A percentile compares a stretch with the other conserved stretches of the same genome.
These are phyloP conservation scores for Drosophila santomea DNA, from an alignment of 1,140 invertebrate species.

Conservation along the genomic window DNA sequence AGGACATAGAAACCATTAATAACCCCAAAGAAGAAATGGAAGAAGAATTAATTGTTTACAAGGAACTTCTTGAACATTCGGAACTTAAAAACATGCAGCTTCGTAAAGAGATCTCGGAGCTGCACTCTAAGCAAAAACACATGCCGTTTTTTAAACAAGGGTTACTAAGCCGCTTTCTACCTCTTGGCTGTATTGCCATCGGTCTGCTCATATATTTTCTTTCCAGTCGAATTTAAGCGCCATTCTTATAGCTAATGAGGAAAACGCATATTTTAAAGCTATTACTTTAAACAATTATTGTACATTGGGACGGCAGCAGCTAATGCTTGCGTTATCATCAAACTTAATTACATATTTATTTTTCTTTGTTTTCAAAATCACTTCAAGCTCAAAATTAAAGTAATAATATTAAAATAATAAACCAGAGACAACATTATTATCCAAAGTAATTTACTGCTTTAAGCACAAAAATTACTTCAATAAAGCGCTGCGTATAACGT, in stretches of 20 bases:
- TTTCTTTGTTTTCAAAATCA: slow-evolving; percentile 36
- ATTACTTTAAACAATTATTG: neutral
- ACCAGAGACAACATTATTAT: neutral
- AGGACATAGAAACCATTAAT: slow-evolving; percentile 63
- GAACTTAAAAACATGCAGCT: slow-evolving; percentile 69
- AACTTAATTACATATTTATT: slow-evolving; percentile 44
- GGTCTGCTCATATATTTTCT: slow-evolving; percentile 73
- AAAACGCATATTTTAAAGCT: neutral
- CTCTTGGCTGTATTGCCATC: slow-evolving; percentile 58
- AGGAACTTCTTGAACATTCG: slow-evolving; percentile 72
- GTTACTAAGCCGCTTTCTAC: slow-evolving; percentile 42
- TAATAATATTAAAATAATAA: slow-evolving; percentile 7
- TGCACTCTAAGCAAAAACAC: slow-evolving; percentile 49
- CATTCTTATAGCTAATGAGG: neutral
- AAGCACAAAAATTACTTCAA: too few species aligned
- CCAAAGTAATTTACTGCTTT: neutral
- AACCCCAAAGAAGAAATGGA: slow-evolving; percentile 61
- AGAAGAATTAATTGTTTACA: slow-evolving; percentile 80
- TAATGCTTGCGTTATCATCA: slow-evolving; percentile 27
- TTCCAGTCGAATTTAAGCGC: slow-evolving; percentile 53
- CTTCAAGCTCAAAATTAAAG: slow-evolving; percentile 61
- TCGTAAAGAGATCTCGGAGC: slow-evolving; percentile 62
- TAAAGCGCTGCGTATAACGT: too few species aligned
- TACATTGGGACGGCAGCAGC: slow-evolving; percentile 8
- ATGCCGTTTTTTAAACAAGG: slow-evolving; percentile 4